These are phyloP conservation scores for Agrypnia vestita DNA, from an alignment of 1,140 invertebrate genomes.

Conservation along the genomic window DNA sequence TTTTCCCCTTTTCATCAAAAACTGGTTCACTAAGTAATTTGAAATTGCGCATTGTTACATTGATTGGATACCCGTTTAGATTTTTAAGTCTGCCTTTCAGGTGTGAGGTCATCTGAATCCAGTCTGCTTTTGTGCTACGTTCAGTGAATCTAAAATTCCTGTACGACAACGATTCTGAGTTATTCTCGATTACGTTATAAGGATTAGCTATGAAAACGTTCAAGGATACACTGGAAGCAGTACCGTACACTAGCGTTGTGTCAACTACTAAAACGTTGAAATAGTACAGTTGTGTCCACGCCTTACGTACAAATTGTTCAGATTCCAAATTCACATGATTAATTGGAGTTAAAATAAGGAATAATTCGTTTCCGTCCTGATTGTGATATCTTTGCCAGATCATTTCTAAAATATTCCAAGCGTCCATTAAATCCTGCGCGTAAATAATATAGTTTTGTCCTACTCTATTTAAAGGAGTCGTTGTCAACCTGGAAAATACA, in stretches of 20 bases:
- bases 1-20: constrained; percentile 22
- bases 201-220: neutral
- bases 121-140: neutral
- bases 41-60: constrained; percentile 43
- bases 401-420: constrained; percentile 14
- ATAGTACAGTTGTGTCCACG: constrained; percentile 7
- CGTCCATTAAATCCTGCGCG: constrained; percentile 6
- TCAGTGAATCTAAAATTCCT: constrained; percentile 1
- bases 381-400: neutral
- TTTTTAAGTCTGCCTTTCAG: constrained; percentile 17
- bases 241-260: neutral
- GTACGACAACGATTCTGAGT: neutral
- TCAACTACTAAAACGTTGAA: constrained; percentile 2
- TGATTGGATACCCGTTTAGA: constrained; percentile 49
- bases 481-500: neutral
- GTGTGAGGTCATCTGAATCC: neutral
- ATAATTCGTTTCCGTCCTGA: neutral
- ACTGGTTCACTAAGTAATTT: constrained; percentile 40
- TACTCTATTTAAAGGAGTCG: neutral
- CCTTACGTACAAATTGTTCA: neutral
- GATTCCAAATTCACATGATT: neutral
- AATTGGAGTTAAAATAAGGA: neutral
- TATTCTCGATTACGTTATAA: neutral
- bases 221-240: neutral
- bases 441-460: neutral